Percentiles rank a stretch among this genome's conserved stretches.
Conservation (phyloP, 2,888 invertebrate species). For the Luffia ferchaultella region DNA sequence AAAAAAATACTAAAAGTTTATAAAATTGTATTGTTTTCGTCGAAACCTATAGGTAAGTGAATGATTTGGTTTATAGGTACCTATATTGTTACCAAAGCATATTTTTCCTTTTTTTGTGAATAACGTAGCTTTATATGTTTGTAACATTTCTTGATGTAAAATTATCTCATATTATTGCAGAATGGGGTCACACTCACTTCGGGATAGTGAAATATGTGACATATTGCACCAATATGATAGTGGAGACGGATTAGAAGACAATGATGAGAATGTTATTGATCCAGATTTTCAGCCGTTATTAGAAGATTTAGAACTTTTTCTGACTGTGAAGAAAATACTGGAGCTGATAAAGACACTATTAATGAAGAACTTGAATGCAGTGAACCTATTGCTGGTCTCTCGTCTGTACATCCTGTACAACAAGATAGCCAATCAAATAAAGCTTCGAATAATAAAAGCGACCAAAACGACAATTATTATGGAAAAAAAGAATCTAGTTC, state of each 20-base stretch:
- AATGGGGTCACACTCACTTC: slow-evolving; percentile 1
- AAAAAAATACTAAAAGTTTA: slow-evolving; percentile 6
- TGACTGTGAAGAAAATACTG: slow-evolving; percentile 7
- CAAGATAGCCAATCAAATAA: slow-evolving; percentile 2
- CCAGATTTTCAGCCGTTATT: slow-evolving; percentile 3
- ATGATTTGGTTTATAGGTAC: slow-evolving; percentile 2
- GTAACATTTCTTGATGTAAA: slow-evolving; percentile 6
- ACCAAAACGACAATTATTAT: neutral
- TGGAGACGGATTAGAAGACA: slow-evolving; percentile 5
- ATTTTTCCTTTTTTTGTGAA: slow-evolving; percentile 5
- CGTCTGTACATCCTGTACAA: neutral
- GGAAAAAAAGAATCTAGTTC: slow-evolving; percentile 8
- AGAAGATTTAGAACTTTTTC: slow-evolving; percentile 2
- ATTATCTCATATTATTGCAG: slow-evolving; percentile 3
- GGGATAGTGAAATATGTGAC: slow-evolving; percentile 4
- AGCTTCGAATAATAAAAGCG: neutral
- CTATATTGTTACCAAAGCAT: slow-evolving; percentile 4
- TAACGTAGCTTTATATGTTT: slow-evolving; percentile 5
- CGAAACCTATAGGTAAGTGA: slow-evolving; percentile 4
- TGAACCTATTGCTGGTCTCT: slow-evolving; percentile 7
- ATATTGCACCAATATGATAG: slow-evolving; percentile 6
- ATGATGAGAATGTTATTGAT: slow-evolving; percentile 4
- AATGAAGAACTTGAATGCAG: slow-evolving; percentile 6
- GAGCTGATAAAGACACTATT: slow-evolving; percentile 1
- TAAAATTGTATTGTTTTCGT: slow-evolving; percentile 6